Evolutionary conservation across 2,113 vertebrate genomes (phyloP).

Genomic region (Lophotis ruficrista): DNA sequence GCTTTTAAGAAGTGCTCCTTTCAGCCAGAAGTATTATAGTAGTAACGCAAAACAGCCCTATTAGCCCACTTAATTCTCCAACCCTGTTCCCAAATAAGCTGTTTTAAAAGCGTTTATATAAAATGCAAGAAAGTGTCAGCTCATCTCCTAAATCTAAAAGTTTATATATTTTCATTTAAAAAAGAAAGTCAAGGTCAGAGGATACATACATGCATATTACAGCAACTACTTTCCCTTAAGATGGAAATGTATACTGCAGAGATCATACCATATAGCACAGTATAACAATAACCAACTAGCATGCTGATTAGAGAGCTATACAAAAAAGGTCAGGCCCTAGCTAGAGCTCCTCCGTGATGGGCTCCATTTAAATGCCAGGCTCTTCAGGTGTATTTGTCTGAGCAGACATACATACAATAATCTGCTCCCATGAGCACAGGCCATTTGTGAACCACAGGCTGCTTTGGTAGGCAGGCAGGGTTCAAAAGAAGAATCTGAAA

Average conservation of each 20-base stretch:
- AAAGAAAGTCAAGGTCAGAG: not conserved
- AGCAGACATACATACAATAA: conserved; percentile 43
- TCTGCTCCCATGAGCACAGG: conserved; percentile 47
- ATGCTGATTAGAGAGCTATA: conserved; percentile 54
- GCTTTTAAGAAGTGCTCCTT: not conserved
- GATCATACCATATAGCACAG: conserved; percentile 22
- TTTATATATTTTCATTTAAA: conserved; percentile 4
- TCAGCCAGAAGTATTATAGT: not conserved
- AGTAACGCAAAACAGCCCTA: not conserved
- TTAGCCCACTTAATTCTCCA: not conserved
- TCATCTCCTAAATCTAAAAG: not conserved
- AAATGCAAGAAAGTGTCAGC: not conserved
- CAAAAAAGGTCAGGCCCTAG: conserved; percentile 52
- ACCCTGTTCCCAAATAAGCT: not conserved
- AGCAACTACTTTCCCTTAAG: not conserved
- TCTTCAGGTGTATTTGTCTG: conserved; percentile 46
- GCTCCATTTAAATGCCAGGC: conserved; percentile 55
- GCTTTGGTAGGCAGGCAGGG: conserved; percentile 17
- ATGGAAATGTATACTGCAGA: conserved; percentile 36
- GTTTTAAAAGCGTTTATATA: not conserved
- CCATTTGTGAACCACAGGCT: conserved; percentile 30
- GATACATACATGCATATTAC: not conserved
- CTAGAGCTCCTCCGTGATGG: not conserved
- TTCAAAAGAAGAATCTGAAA: conserved; percentile 54
- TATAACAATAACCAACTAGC: conserved; percentile 50